A percentile compares a stretch with the other conserved stretches of the same genome.
Conservation (phyloP, 2,797 vertebrate genomes). For the Schizopygopsis malacanthus region DNA sequence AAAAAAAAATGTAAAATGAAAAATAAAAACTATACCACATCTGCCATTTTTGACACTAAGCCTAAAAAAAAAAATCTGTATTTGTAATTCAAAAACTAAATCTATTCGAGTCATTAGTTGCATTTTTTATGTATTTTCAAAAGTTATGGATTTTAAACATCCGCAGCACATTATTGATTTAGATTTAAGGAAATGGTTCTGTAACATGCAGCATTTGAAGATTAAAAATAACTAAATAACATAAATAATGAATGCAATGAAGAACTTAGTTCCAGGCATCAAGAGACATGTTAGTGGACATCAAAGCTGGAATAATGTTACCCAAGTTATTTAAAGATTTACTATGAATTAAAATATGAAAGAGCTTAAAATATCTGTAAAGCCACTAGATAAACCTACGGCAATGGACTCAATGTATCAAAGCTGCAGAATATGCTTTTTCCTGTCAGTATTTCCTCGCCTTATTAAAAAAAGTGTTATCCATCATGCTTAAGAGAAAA, state of each 20-base stretch:
- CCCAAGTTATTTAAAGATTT: constrained; percentile 19
- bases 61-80: not conserved
- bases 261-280: constrained; percentile 1
- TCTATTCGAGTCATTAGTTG: not conserved
- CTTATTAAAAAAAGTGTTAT: constrained; percentile 9
- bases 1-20: too few relatives aligned
- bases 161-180: not conserved
- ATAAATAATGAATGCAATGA: not conserved
- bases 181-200: not conserved
- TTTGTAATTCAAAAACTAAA: not conserved
- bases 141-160: not conserved
- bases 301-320: constrained; percentile 3
- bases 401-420: not conserved
- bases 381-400: not conserved
- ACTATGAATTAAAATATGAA: constrained; percentile 2
- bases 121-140: not conserved
- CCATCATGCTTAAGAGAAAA: not conserved
- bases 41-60: not conserved
- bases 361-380: not conserved
- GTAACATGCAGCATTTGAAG: not conserved
- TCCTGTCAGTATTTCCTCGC: not conserved
- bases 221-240: constrained; percentile 15
- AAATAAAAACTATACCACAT: too few relatives aligned
- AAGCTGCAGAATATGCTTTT: not conserved
- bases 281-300: not conserved